Evolutionary conservation across 2,113 vertebrate species (phyloP), one percentile per base, ranked within the genome.

Genomic region (Semnornis frantzii): DNA sequence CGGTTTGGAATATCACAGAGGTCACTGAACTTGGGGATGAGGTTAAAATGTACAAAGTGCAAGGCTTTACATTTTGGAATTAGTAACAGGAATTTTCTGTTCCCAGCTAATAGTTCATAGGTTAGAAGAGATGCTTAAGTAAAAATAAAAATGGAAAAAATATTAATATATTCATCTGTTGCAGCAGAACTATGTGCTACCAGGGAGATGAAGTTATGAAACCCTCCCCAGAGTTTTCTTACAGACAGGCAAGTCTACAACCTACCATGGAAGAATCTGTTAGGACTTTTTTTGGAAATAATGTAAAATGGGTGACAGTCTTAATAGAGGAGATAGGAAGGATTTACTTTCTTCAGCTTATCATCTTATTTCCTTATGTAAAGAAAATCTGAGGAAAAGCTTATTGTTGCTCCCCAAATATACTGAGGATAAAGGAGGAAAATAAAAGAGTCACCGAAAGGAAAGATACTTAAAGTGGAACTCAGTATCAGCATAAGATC

Each of bases 21-120:
- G 95, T 95, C 89, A 88, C 2, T 95, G 89, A 95, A 95, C 92
- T 84, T 83, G 54, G 14, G 58, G 59, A 62, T 63, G 90, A 94
- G 83, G 66, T 84, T 92, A 92, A 70, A 44, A 55, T 60, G 77
- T 82, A 82, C 84, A 87, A 93, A 96, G 86, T 72, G 59, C 90
- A 92, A 2, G 25, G 70, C 1, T n/a, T 18, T 33, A 69, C 33
- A 17, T 77, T 70, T 72, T 73, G 33, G 73, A 92, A 92, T 62
- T 64, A 78, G 6, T 27, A 74, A 48, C 17, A 58, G 69, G 25
- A 64, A 75, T 83, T 81, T 94, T 77, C 37, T 93, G 46, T 39
- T 46, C 28, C 33, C 10, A 54, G 23, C 15, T 64, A 39, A 33
- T 46, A 59, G 33, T 62, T 92, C 34, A 76, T 14, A 25, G 15